phyloP scores from a whole-genome alignment of 2,797 vertebrate species.

The Phrynocephalus forsythii region DNA sequence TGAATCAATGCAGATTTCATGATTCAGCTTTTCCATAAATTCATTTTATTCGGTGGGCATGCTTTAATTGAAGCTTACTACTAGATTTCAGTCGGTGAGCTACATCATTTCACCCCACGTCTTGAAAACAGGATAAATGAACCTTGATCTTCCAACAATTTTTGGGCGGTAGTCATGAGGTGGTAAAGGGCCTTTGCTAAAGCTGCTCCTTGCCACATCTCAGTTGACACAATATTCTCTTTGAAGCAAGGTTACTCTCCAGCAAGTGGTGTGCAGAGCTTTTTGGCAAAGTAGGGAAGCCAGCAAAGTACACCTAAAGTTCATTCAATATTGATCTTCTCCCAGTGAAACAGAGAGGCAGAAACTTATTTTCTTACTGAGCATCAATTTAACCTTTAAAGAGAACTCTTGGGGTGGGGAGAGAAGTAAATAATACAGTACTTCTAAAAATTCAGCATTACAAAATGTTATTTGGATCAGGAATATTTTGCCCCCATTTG shows the following conservation, averaged over 20 bases:
- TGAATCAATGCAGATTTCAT: too few species aligned
- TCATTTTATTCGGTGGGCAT: too few species aligned
- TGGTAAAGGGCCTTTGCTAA: conserved; percentile 23
- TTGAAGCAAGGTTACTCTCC: conserved; percentile 61
- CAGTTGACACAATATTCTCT: conserved; percentile 70
- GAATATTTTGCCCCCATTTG: not conserved
- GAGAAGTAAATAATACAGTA: not conserved
- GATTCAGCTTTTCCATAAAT: too few species aligned
- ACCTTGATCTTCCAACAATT: not conserved
- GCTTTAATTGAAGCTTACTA: too few species aligned
- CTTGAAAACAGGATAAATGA: not conserved
- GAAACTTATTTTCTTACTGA: conserved; percentile 1
- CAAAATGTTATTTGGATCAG: not conserved
- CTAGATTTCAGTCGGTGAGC: too few species aligned
- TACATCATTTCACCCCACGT: not conserved
- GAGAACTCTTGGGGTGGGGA: not conserved
- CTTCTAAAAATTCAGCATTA: not conserved
- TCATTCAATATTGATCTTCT: conserved; percentile 72
- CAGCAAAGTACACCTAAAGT: conserved; percentile 58
- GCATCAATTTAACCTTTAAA: not conserved
- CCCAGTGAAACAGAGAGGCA: conserved; percentile 49
- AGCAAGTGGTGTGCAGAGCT: conserved; percentile 59
- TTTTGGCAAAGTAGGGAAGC: conserved; percentile 52
- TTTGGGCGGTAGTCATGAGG: conserved; percentile 33
- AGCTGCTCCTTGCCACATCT: conserved; percentile 60